phyloP scores from a whole-genome alignment of 2,113 vertebrate genomes.

The Zingel zingel region DNA sequence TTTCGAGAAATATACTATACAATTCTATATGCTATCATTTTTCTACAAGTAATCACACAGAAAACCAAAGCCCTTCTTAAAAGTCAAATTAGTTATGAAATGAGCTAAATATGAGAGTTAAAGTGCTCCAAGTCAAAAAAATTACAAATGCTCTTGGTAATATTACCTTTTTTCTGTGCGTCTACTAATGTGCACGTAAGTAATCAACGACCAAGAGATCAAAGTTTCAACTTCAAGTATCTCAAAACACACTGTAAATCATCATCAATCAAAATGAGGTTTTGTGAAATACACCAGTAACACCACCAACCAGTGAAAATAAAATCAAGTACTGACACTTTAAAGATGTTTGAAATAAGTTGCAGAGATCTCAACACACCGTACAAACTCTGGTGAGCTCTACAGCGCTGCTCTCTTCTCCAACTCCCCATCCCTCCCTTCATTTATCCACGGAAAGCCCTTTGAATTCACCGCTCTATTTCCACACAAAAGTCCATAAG shows the following conservation, averaged over 20 bases:
- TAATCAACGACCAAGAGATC: neutral
- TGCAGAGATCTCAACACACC: neutral
- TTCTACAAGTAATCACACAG: neutral
- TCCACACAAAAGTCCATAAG: neutral
- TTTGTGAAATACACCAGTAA: neutral
- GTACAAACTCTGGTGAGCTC: neutral
- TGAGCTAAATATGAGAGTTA: neutral
- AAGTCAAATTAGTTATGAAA: neutral
- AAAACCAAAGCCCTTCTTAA: neutral
- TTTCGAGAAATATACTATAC: neutral
- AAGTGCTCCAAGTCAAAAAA: neutral
- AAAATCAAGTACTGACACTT: neutral
- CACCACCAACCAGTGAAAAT: neutral
- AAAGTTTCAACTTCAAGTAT: slow-evolving; percentile 20
- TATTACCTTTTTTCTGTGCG: neutral
- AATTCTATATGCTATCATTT: neutral
- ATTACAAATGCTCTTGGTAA: neutral
- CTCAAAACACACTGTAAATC: neutral
- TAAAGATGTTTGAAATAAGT: neutral
- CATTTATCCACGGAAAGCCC: neutral
- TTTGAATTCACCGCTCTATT: neutral
- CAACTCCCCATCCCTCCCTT: neutral
- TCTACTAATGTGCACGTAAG: neutral
- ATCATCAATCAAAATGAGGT: neutral
- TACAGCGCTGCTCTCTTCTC: neutral